Base-by-base conservation (phyloP, 2,113 vertebrate genomes). In the Microcebus murinus region DNA sequence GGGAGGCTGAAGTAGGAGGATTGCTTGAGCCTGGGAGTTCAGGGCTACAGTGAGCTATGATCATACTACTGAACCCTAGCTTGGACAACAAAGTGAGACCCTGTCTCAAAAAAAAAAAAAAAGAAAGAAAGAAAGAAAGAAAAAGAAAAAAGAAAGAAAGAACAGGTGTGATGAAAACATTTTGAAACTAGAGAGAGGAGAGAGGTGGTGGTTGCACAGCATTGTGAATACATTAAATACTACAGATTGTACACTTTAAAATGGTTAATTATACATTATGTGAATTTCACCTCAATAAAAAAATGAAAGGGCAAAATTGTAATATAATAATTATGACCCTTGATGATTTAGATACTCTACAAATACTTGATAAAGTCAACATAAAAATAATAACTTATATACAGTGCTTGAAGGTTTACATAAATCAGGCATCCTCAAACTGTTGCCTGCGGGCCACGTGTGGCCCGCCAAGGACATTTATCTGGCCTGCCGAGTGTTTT, bases 251-350 rank as follows among this genome's bases (percentile, higher is more conserved):
- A 61, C 3, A 15, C 91, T 87, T 79, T 74, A 29, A 84, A 18
- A 76, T 1, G 36, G 91, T 39, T 91, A 87, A 91, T 80, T 86
- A 81, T 36, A 83, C 4, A 20, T 36, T 92, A 57, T 57, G 50
- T 77, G 92, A 68, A 93, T 80, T 74, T 96, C 45, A 50, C 42
- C 79, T 71, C 29, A 45, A 95, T 48, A 87, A 84, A 92, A 90
- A 90, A 91, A 87, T 29, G 63, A 88, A 94, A 91, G 67, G 65
- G 63, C 39, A 90, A 61, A 96, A 71, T 0, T 65, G 3, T 65
- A 67, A 82, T 52, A n/a, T 25, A 59, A 39, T 65, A 55, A 87
- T 93, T 83, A 87, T 15, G 55, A 45, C 57, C 84, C 34, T 9
- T 25, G 48, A 76, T 82, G 52, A 36, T 27, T 90, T n/a, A 81